A percentile compares a stretch with the other conserved stretches of the same genome.
Conservation (phyloP, 2,888 invertebrate genomes). For the Drosophila multiciliata region DNA sequence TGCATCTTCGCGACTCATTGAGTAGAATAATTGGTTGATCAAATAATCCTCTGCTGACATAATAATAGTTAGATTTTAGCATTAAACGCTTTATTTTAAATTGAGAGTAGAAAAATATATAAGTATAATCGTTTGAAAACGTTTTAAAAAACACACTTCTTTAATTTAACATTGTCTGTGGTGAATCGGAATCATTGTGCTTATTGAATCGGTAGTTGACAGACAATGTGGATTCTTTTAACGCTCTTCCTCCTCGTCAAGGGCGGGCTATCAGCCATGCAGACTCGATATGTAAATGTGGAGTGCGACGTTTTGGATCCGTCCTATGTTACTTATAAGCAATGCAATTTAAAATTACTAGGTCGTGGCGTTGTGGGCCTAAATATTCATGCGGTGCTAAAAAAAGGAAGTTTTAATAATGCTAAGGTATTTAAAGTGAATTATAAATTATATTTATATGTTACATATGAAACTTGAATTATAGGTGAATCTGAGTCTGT, state of each 20-base stretch:
- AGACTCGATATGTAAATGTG: slow-evolving; percentile 9
- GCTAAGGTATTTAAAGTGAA: slow-evolving; percentile 13
- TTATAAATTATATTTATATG: neutral
- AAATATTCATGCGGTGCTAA: slow-evolving; percentile 1
- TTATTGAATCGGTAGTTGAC: neutral
- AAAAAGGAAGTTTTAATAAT: slow-evolving; percentile 4
- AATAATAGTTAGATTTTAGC: neutral
- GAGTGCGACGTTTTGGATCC: slow-evolving; percentile 26
- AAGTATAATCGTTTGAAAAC: neutral
- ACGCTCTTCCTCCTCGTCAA: neutral
- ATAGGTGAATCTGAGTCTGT: slow-evolving; percentile 34
- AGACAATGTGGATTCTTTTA: slow-evolving; percentile 2
- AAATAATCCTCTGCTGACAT: neutral
- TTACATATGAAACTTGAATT: neutral
- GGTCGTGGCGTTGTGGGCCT: slow-evolving; percentile 22
- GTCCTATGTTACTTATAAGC: neutral
- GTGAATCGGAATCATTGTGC: neutral
- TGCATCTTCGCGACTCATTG: neutral
- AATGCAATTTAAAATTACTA: slow-evolving; percentile 17
- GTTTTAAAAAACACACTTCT: neutral
- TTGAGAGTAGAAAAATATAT: neutral
- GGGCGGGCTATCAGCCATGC: neutral
- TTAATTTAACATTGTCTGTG: too few relatives aligned
- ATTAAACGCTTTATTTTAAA: neutral
- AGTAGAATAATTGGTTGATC: neutral